These are phyloP conservation scores for Mycalesis mineus DNA, from an alignment of 2,888 invertebrate genomes.

Conservation along the genomic window DNA sequence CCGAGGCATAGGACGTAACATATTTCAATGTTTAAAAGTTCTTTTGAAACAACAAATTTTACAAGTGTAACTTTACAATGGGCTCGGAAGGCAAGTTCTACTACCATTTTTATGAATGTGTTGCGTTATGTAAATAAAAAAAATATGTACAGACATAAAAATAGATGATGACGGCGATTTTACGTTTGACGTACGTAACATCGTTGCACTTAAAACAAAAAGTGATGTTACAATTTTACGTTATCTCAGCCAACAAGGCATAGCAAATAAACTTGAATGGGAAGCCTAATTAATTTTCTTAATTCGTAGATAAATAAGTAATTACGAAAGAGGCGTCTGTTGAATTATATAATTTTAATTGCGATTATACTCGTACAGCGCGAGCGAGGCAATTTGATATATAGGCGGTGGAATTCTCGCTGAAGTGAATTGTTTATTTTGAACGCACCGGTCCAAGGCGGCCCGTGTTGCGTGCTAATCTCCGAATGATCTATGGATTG, in stretches of 20 bases:
- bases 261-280: slow-evolving; percentile 3
- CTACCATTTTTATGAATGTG: too few relatives aligned
- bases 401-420: slow-evolving; percentile 26
- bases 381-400: slow-evolving; percentile 28
- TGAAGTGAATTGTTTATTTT: slow-evolving; percentile 31
- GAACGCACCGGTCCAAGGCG: slow-evolving; percentile 38
- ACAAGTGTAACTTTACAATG: too few relatives aligned
- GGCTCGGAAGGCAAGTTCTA: too few relatives aligned
- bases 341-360: slow-evolving; percentile 59
- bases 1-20: too few relatives aligned
- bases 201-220: neutral
- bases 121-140: too few relatives aligned
- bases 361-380: slow-evolving; percentile 41
- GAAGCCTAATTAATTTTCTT: slow-evolving; percentile 16
- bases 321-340: slow-evolving; percentile 11
- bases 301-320: slow-evolving; percentile 15
- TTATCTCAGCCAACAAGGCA: neutral
- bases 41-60: too few relatives aligned
- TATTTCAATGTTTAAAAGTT: too few relatives aligned
- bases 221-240: neutral
- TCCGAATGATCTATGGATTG: slow-evolving; percentile 4
- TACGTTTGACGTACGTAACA: neutral
- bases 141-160: too few relatives aligned
- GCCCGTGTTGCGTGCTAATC: slow-evolving; percentile 33
- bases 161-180: too few relatives aligned